Evolutionary conservation across 2,797 vertebrate genomes (phyloP).

Genomic region (Coregonus sp.): DNA sequence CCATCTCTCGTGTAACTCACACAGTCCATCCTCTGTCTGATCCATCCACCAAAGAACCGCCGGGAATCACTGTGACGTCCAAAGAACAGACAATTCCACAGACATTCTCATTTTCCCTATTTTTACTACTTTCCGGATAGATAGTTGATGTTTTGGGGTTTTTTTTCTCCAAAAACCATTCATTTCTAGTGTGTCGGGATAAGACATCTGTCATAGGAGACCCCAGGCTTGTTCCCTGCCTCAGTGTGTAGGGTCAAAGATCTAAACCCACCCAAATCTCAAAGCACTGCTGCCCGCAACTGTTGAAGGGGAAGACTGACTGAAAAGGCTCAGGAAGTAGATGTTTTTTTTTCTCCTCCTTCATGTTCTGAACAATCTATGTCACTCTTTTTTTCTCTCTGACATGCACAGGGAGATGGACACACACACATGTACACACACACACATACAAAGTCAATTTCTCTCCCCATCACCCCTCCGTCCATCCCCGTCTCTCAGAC

Average conservation of each 20-base stretch:
- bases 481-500: background rate
- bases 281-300: background rate
- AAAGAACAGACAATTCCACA: background rate
- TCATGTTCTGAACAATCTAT: background rate
- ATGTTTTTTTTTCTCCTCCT: background rate
- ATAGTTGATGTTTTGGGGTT: too few species aligned
- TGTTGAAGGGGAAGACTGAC: background rate
- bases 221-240: slow-evolving; percentile 12
- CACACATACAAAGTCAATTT: background rate
- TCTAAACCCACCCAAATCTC: too few species aligned
- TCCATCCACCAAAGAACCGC: background rate
- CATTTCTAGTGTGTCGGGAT: slow-evolving; percentile 40
- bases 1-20: background rate
- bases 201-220: slow-evolving; percentile 63
- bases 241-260: too few species aligned
- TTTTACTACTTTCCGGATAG: background rate
- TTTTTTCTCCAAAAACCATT: slow-evolving; percentile 17
- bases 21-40: background rate
- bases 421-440: background rate
- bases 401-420: slow-evolving; percentile 17
- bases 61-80: background rate
- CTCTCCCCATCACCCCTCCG: background rate
- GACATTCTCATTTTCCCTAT: background rate
- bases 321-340: background rate
- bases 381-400: background rate